A percentile compares a stretch with the other conserved stretches of the same genome.
Evolutionary conservation across 2,113 vertebrate genomes (phyloP).

Genomic region (Chionomys nivalis): DNA sequence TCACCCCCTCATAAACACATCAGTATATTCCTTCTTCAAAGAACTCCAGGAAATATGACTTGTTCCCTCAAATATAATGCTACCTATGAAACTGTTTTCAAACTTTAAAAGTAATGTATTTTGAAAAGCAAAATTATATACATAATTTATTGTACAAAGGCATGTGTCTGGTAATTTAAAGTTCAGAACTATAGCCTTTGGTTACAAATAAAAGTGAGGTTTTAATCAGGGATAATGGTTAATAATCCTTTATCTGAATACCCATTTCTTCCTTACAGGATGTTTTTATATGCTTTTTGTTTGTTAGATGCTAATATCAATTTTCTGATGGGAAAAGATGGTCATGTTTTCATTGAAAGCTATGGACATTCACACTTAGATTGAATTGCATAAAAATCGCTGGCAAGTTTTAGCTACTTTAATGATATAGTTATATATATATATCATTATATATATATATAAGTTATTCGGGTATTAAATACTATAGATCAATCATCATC

Average conservation of each 20-base stretch:
- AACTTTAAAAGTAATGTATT: not conserved
- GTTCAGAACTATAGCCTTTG: not conserved
- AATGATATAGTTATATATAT: not conserved
- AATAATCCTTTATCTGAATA: not conserved
- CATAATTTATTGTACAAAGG: not conserved
- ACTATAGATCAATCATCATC: too few relatives aligned
- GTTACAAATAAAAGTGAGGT: not conserved
- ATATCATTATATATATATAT: too few relatives aligned
- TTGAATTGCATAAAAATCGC: not conserved
- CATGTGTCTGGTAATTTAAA: not conserved
- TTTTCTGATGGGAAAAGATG: not conserved
- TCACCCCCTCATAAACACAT: not conserved
- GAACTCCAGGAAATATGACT: not conserved
- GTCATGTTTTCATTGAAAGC: not conserved
- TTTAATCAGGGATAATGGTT: not conserved
- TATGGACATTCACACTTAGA: not conserved
- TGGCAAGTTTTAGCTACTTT: not conserved
- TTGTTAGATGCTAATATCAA: not conserved
- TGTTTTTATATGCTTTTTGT: not conserved
- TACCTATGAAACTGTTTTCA: not conserved
- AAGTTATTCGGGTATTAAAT: too few relatives aligned
- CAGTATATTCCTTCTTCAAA: not conserved
- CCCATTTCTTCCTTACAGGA: not conserved
- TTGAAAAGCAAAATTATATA: not conserved
- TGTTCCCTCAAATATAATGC: not conserved